phyloP scores from a whole-genome alignment of 2,113 vertebrate genomes.

The Neodon shergylaensis region DNA sequence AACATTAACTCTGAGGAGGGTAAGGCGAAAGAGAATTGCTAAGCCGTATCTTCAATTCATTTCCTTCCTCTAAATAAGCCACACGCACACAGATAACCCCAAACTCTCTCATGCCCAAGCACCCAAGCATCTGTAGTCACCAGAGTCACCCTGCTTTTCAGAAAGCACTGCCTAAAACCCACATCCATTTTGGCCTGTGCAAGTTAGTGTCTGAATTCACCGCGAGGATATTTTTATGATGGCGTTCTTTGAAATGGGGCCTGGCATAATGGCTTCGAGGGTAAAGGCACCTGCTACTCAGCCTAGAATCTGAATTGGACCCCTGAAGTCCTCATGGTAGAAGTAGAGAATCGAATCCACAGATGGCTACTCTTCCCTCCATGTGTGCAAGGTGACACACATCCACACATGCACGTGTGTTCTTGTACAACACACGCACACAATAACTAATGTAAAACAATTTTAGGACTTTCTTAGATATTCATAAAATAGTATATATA shows the following conservation, averaged over 20 bases:
- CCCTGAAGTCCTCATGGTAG: not conserved
- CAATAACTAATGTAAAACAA: not conserved
- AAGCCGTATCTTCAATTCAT: conserved; percentile 60
- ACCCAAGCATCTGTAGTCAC: not conserved
- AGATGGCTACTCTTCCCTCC: not conserved
- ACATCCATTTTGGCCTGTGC: not conserved
- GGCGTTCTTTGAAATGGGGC: not conserved
- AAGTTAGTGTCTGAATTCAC: not conserved
- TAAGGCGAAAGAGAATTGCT: conserved; percentile 47
- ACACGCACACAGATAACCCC: conserved; percentile 44
- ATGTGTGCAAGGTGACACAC: not conserved
- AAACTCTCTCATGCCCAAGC: conserved; percentile 8
- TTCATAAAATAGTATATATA: not conserved
- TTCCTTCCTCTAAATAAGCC: conserved; percentile 71
- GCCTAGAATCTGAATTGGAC: not conserved
- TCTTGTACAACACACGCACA: not conserved
- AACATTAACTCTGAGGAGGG: not conserved
- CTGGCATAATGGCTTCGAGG: not conserved
- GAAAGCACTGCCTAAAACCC: conserved; percentile 38
- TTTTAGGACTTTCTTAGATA: not conserved
- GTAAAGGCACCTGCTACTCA: not conserved
- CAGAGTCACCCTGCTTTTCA: conserved; percentile 28
- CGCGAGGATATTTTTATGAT: not conserved
- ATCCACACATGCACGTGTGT: not conserved
- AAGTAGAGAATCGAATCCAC: not conserved